Conservation (phyloP, 2,797 vertebrate genomes). For the Periophthalmus magnuspinnatus region DNA sequence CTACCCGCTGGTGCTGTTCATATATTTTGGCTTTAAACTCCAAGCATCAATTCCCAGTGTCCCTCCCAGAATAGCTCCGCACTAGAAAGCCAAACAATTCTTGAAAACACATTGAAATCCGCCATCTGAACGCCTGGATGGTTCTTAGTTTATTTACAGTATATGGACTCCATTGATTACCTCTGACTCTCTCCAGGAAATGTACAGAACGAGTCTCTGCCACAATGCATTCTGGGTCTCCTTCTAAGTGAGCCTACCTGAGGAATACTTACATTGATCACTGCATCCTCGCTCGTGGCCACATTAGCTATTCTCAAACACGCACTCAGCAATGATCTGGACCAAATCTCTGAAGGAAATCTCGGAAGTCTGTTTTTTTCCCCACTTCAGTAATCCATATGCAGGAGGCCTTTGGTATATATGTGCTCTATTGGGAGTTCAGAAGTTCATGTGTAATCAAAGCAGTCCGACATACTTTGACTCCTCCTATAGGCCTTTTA, state of each 20-base stretch:
- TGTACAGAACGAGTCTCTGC: neutral
- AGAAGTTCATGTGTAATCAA: neutral
- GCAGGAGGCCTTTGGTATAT: neutral
- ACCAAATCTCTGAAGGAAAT: neutral
- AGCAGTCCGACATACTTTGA: neutral
- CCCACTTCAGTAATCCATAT: neutral
- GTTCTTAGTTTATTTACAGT: neutral
- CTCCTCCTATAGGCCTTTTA: conserved; percentile 2
- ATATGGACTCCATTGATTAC: neutral
- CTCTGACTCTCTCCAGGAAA: neutral
- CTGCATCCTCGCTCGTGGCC: neutral
- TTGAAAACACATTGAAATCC: neutral
- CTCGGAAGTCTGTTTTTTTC: neutral
- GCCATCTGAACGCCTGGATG: neutral
- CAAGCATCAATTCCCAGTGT: neutral
- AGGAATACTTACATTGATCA: neutral
- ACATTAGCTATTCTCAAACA: conserved; percentile 8
- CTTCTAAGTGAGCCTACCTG: neutral
- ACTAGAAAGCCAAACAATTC: neutral
- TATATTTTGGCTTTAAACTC: neutral
- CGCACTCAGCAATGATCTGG: conserved; percentile 1
- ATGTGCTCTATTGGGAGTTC: neutral
- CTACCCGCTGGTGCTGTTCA: too few species aligned
- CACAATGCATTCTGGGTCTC: neutral
- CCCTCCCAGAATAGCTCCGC: neutral